Conservation (phyloP, 92 coral and sea anemone genomes). For the Palythoa grandis region DNA sequence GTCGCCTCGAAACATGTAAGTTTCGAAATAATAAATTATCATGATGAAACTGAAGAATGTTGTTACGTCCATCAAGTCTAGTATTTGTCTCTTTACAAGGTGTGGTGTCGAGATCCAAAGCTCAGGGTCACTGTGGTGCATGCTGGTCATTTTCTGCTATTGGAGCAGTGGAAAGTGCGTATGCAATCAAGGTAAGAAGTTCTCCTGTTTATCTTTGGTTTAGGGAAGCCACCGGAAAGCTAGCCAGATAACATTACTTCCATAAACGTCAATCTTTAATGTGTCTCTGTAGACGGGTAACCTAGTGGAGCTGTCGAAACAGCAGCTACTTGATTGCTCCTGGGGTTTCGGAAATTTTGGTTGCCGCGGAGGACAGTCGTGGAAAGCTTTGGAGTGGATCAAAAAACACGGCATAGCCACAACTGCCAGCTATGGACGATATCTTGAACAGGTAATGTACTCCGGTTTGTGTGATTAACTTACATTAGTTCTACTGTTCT, state of each 20-base stretch:
- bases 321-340: conserved; percentile 84
- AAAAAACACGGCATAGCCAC: conserved; percentile 83
- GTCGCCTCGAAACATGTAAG: too few species aligned
- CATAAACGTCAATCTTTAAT: not conserved
- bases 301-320: conserved; percentile 78
- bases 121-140: conserved; percentile 79
- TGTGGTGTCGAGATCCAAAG: conserved; percentile 69
- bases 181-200: conserved; percentile 74
- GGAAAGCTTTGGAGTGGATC: conserved; percentile 88
- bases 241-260: not conserved
- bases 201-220: not conserved
- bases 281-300: conserved; percentile 65
- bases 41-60: too few species aligned
- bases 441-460: conserved; percentile 78
- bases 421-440: conserved; percentile 84
- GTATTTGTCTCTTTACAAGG: conserved; percentile 45
- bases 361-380: conserved; percentile 92
- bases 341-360: conserved; percentile 96
- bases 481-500: not conserved
- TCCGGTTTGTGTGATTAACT: not conserved
- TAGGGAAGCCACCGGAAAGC: too few species aligned
- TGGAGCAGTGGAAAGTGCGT: conserved; percentile 81
- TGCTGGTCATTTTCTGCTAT: conserved; percentile 82
- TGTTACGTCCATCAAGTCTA: too few species aligned
- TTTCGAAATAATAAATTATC: too few species aligned